phyloP scores from a whole-genome alignment of 2,888 invertebrate genomes.

The Synanthedon andrenaeformis region DNA sequence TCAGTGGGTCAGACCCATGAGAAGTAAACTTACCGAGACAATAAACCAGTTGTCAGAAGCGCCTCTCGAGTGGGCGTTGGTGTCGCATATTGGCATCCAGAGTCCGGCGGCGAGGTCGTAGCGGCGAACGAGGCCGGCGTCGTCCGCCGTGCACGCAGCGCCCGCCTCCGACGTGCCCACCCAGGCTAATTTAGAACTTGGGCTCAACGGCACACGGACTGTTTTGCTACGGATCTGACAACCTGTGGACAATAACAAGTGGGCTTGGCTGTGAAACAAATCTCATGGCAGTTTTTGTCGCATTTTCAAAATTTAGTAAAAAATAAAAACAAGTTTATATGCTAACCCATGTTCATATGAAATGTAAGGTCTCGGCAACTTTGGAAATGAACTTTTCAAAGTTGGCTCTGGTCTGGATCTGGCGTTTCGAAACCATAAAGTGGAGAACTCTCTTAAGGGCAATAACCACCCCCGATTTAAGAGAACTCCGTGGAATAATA shows the following conservation, averaged over 20 bases:
- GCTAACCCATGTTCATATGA: too few species aligned
- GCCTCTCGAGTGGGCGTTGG: constrained; percentile 69
- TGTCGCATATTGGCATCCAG: constrained; percentile 88
- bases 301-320: too few species aligned
- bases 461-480: too few species aligned
- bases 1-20: too few species aligned
- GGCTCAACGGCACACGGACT: constrained; percentile 75
- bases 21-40: constrained; percentile 63
- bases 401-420: too few species aligned
- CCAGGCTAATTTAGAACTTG: constrained; percentile 78
- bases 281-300: neutral
- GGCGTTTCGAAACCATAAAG: too few species aligned
- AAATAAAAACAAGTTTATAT: too few species aligned
- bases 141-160: constrained; percentile 82
- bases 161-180: constrained; percentile 85
- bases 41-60: constrained; percentile 58
- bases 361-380: too few species aligned
- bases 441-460: too few species aligned
- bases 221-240: constrained; percentile 54
- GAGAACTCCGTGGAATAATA: too few species aligned
- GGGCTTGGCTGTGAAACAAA: neutral
- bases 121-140: constrained; percentile 79
- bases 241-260: constrained; percentile 19
- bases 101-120: constrained; percentile 75
- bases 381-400: too few species aligned